Conservation (phyloP, 2,888 invertebrate species). For the Drosophila formosana region DNA sequence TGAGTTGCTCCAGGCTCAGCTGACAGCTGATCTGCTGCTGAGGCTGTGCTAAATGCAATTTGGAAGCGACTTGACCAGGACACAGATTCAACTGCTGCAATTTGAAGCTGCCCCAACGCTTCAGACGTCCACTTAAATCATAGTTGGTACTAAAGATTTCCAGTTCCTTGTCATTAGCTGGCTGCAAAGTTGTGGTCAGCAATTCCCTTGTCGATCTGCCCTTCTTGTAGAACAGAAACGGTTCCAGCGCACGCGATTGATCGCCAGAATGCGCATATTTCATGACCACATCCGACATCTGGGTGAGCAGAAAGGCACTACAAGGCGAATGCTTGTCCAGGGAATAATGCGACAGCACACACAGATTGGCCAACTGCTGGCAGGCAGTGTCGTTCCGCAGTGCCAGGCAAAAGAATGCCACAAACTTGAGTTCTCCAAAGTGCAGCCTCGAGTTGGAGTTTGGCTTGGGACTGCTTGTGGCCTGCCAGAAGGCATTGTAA, state of each 20-base stretch:
- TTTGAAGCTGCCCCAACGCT: slow-evolving; percentile 77
- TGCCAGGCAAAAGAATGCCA: slow-evolving; percentile 83
- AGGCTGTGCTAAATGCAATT: slow-evolving; percentile 43
- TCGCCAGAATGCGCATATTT: slow-evolving; percentile 81
- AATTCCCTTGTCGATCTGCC: slow-evolving; percentile 71
- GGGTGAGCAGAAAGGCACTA: slow-evolving; percentile 82
- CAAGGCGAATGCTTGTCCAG: slow-evolving; percentile 86
- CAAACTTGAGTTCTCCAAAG: slow-evolving; percentile 82
- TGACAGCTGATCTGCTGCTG: slow-evolving; percentile 65
- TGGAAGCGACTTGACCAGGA: slow-evolving; percentile 42
- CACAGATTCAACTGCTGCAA: slow-evolving; percentile 79
- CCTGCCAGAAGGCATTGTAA: slow-evolving; percentile 80
- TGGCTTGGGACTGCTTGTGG: slow-evolving; percentile 38
- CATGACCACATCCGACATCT: slow-evolving; percentile 82
- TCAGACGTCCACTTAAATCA: slow-evolving; percentile 73
- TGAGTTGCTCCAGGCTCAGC: slow-evolving; percentile 80
- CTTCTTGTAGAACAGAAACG: slow-evolving; percentile 83
- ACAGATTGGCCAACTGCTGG: slow-evolving; percentile 89
- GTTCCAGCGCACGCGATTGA: slow-evolving; percentile 75
- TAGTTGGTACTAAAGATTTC: slow-evolving; percentile 74
- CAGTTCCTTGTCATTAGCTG: slow-evolving; percentile 38
- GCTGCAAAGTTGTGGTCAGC: slow-evolving; percentile 64
- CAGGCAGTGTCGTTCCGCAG: slow-evolving; percentile 87
- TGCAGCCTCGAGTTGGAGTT: slow-evolving; percentile 44
- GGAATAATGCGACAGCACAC: slow-evolving; percentile 87